Percentiles rank a stretch among this genome's conserved stretches.
Conservation (phyloP, 2,888 invertebrate genomes). For the Druceiella hillmani region DNA sequence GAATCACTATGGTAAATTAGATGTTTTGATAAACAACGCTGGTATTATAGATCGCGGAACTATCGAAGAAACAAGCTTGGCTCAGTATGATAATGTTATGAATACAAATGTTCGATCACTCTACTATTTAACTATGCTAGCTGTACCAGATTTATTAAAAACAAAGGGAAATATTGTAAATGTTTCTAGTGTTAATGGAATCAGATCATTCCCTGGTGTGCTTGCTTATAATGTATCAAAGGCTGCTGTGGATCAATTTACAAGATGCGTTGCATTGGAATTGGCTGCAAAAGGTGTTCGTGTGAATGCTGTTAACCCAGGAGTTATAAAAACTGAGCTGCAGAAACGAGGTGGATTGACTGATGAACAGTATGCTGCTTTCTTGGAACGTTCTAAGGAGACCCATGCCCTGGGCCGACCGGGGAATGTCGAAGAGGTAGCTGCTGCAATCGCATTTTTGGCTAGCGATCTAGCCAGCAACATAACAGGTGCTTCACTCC, state of each 20-base stretch:
- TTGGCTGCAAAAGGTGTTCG: conserved; percentile 76
- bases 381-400: conserved; percentile 75
- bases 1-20: conserved; percentile 67
- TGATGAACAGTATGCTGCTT: conserved; percentile 74
- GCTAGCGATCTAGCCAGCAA: conserved; percentile 86
- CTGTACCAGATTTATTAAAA: conserved; percentile 78
- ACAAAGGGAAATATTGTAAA: conserved; percentile 91
- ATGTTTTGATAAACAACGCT: conserved; percentile 87
- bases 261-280: conserved; percentile 86
- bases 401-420: conserved; percentile 91
- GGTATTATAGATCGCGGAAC: conserved; percentile 77
- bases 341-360: conserved; percentile 83
- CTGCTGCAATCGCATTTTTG: conserved; percentile 84
- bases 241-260: conserved; percentile 91
- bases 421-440: conserved; percentile 81
- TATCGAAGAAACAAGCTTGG: conserved; percentile 80
- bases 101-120: conserved; percentile 82
- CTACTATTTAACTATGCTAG: conserved; percentile 78
- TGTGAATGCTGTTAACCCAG: conserved; percentile 91
- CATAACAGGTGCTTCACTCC: conserved; percentile 83
- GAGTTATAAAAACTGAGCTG: conserved; percentile 83
- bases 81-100: conserved; percentile 86
- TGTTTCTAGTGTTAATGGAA: conserved; percentile 90
- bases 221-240: conserved; percentile 92
- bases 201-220: conserved; percentile 84